Evolutionary conservation across 1,140 invertebrate genomes (phyloP).

Genomic region (Drosophila mayri): DNA sequence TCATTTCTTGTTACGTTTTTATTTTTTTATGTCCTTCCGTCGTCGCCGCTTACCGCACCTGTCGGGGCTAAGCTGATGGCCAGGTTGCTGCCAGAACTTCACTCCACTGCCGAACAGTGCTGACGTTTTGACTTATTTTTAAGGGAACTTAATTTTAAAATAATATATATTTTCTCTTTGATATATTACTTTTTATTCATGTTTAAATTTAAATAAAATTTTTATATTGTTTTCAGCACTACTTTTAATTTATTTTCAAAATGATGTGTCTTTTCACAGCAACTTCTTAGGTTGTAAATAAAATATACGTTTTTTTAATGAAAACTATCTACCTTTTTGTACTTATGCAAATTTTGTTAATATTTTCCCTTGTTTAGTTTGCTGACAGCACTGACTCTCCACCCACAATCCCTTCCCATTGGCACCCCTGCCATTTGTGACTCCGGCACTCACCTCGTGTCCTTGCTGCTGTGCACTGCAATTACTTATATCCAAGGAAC

Average conservation of each 20-base stretch:
- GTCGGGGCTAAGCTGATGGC: slow-evolving; percentile 68
- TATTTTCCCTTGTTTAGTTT: not conserved
- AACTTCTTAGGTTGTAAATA: too few relatives aligned
- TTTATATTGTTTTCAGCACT: too few relatives aligned
- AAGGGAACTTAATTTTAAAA: not conserved
- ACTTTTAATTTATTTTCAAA: not conserved
- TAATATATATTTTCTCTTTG: too few relatives aligned
- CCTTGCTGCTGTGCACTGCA: slow-evolving; percentile 97
- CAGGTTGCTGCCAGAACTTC: slow-evolving; percentile 48
- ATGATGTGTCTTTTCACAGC: too few relatives aligned
- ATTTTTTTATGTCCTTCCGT: slow-evolving; percentile 74
- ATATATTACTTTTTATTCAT: not conserved
- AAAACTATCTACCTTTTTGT: too few relatives aligned
- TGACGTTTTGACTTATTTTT: not conserved
- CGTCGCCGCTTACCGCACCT: slow-evolving; percentile 64
- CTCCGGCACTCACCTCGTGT: slow-evolving; percentile 88
- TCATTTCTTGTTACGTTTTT: slow-evolving; percentile 79
- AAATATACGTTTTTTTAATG: too few relatives aligned
- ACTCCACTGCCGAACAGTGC: slow-evolving; percentile 5
- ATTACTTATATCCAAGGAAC: slow-evolving; percentile 96
- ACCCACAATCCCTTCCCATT: slow-evolving; percentile 9
- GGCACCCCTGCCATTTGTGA: slow-evolving; percentile 30
- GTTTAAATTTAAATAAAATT: not conserved
- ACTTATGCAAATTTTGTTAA: not conserved
- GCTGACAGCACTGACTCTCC: slow-evolving; percentile 14